Evolutionary conservation across 2,888 invertebrate species (phyloP).

Genomic region (Trichopoda pennipes): DNA sequence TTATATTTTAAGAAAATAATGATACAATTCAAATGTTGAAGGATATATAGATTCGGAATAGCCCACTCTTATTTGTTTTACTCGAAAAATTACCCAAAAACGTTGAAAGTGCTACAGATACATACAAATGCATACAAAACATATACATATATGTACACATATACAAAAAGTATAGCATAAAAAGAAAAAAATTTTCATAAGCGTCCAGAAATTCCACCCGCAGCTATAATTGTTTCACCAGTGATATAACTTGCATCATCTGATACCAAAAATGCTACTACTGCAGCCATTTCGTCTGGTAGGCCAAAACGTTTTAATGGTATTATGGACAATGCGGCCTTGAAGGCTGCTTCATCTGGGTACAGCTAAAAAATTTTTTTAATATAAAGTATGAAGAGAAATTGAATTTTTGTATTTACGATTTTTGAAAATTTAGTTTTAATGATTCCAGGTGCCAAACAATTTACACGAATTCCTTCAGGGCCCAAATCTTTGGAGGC

Average conservation of each 20-base stretch:
- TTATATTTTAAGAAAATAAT: no score
- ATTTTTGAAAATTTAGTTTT: constrained; percentile 92
- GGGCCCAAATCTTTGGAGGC: constrained; percentile 88
- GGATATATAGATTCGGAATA: no score
- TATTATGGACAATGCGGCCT: constrained; percentile 82
- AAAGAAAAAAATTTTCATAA: constrained; percentile 81
- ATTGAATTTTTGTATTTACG: constrained; percentile 81
- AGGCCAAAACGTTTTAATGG: constrained; percentile 87
- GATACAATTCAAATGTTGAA: no score
- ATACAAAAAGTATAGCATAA: no score
- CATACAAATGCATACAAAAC: no score
- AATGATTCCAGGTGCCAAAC: constrained; percentile 95
- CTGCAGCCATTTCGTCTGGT: constrained; percentile 88
- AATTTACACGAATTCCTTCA: constrained; percentile 95
- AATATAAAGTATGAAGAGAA: background rate
- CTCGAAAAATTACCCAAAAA: no score
- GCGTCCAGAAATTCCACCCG: constrained; percentile 89
- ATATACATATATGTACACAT: no score
- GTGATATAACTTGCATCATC: constrained; percentile 93
- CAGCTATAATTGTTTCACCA: constrained; percentile 90
- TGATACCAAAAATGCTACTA: constrained; percentile 91
- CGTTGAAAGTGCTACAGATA: no score
- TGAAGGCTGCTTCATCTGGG: constrained; percentile 10
- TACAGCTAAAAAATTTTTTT: background rate
- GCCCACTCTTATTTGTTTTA: no score